Evolutionary conservation across 92 coral and sea anemone species (phyloP).

Genomic region (Palythoa grandiflora): DNA sequence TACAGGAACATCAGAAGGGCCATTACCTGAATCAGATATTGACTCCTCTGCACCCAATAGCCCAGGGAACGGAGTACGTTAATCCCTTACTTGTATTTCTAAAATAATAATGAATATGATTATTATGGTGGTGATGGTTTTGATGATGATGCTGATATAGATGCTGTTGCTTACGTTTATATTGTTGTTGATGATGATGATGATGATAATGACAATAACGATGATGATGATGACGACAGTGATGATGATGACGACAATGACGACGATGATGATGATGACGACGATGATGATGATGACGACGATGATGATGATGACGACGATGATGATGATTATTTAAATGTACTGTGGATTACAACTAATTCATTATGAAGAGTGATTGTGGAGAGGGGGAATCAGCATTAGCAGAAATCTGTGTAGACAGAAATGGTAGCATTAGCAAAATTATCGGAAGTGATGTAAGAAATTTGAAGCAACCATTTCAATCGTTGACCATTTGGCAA

Average conservation of each 20-base stretch:
- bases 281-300: neutral
- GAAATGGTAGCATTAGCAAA: too few relatives aligned
- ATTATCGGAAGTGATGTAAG: too few relatives aligned
- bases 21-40: conserved; percentile 35
- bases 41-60: conserved; percentile 48
- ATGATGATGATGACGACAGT: neutral
- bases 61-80: conserved; percentile 40
- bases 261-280: neutral
- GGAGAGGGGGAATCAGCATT: too few relatives aligned
- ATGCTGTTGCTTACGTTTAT: neutral
- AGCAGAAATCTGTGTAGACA: too few relatives aligned
- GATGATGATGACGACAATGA: too few relatives aligned
- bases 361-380: too few relatives aligned
- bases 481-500: too few relatives aligned
- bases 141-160: neutral
- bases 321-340: too few relatives aligned
- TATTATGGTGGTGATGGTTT: neutral
- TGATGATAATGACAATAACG: neutral
- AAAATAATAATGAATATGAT: neutral
- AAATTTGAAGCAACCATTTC: too few relatives aligned
- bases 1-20: conserved; percentile 1
- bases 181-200: too few relatives aligned
- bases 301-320: too few relatives aligned
- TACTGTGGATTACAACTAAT: too few relatives aligned
- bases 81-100: neutral